Percentiles rank a stretch among this genome's conserved stretches.
phyloP scores from a whole-genome alignment of 2,888 invertebrate genomes.

The Cerastis leucographa region DNA sequence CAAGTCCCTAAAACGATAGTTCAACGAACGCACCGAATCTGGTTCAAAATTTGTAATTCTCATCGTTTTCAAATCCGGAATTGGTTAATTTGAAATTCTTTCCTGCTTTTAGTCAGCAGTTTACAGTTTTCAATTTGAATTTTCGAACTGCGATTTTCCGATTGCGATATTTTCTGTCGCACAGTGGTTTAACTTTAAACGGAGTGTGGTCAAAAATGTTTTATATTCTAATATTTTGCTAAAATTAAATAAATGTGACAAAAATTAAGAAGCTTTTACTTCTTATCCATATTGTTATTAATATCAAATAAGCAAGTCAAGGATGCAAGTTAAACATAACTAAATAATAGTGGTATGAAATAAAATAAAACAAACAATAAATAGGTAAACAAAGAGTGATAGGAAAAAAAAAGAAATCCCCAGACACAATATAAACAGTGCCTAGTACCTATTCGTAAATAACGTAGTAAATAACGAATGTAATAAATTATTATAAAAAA shows the following conservation, averaged over 20 bases:
- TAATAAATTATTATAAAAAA: conserved; percentile 48
- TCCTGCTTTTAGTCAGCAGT: conserved; percentile 33
- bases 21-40: conserved; percentile 71
- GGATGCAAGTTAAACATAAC: neutral
- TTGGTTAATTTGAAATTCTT: conserved; percentile 63
- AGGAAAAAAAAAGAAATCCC: conserved; percentile 9
- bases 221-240: neutral
- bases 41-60: conserved; percentile 81
- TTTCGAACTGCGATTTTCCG: conserved; percentile 16
- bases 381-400: conserved; percentile 6
- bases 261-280: neutral
- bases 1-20: conserved; percentile 56
- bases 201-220: neutral
- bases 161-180: conserved; percentile 4
- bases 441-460: neutral
- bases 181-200: rapidly evolving
- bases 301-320: too few species aligned
- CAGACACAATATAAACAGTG: conserved; percentile 10
- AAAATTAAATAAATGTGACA: neutral
- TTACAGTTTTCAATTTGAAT: conserved; percentile 50
- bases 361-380: neutral
- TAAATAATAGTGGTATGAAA: neutral
- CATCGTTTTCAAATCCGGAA: conserved; percentile 66
- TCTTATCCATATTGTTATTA: neutral
- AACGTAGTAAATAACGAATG: conserved; percentile 3